Evolutionary conservation across 1,140 invertebrate genomes (phyloP).

Genomic region (Zaprionus capensis): DNA sequence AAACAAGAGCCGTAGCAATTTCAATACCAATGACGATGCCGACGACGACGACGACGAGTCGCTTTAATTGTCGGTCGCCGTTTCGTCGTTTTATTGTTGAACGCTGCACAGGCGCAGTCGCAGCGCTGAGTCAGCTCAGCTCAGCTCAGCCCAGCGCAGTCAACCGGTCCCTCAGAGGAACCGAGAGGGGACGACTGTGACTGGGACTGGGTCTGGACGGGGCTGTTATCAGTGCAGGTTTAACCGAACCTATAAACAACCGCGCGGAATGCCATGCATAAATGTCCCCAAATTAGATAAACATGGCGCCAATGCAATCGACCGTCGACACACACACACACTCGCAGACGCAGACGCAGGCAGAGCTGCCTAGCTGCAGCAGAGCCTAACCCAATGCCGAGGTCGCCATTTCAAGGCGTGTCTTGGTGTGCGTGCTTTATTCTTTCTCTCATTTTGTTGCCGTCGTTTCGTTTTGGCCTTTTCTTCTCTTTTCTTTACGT

Average conservation of each 20-base stretch:
- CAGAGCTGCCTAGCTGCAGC: slow-evolving; percentile 21
- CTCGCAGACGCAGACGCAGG: slow-evolving; percentile 22
- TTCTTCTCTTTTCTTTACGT: slow-evolving; percentile 12
- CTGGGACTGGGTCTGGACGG: slow-evolving; percentile 6
- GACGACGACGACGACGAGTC: slow-evolving; percentile 27
- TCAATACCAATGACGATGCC: slow-evolving; percentile 33
- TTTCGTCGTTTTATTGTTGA: slow-evolving; percentile 40
- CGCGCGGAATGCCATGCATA: slow-evolving; percentile 84
- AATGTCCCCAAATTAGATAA: slow-evolving; percentile 85
- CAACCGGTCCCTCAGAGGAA: slow-evolving; percentile 29
- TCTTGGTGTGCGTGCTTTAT: slow-evolving; percentile 22
- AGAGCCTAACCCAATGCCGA: slow-evolving; percentile 21
- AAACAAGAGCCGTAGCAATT: slow-evolving; percentile 23
- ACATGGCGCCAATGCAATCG: slow-evolving; percentile 84
- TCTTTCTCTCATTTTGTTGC: slow-evolving; percentile 31
- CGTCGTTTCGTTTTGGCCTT: slow-evolving; percentile 5
- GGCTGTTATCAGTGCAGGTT: slow-evolving; percentile 83
- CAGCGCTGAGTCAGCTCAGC: slow-evolving; percentile 20
- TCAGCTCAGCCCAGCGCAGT: slow-evolving; percentile 10
- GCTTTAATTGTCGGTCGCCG: slow-evolving; percentile 42
- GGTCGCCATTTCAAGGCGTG: slow-evolving; percentile 72
- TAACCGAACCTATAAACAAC: slow-evolving; percentile 84
- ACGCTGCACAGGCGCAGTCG: slow-evolving; percentile 34
- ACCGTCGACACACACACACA: slow-evolving; percentile 37
- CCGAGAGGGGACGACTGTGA: not conserved